Base-by-base conservation (phyloP, 2,888 invertebrate genomes). In the Drosophila acutilabella region DNA sequence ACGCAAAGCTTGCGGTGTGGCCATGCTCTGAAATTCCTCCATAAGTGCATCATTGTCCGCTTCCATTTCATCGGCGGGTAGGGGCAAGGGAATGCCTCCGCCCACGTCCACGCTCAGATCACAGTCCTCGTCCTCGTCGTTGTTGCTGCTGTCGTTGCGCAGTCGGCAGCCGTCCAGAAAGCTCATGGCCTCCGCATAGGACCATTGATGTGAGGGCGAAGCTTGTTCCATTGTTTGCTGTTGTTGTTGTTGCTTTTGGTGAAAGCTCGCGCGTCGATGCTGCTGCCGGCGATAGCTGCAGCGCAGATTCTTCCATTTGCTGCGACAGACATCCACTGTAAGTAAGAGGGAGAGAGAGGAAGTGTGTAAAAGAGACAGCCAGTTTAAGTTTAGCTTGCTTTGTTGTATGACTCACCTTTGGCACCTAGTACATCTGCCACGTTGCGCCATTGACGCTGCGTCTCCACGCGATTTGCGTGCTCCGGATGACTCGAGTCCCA, bases 251-350 rank as follows among this genome's bases (percentile, higher is more conserved):
- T 45, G 64, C 10, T 69, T 72, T 30, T 51, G 67, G 18, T 48
- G 57, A 7, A 40, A 40, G 33, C 52, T 52, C 36, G 36, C 36
- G 11, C 36, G 36, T 13, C 36, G 11, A 36, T 36, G 36, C 13
- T 36, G 36, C 11, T 66, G 56, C 7, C 64, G 62, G 30, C 74
- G 53, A 80, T 81, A 67, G 54, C 79, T 77, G 65, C 89, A 82
- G 18, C 91, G 89, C 45, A 91, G 64, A 69, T 91, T 91, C 59
- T 90, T 91, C 91, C 91, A 91, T 60, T 91, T 90, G 41, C 78
- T 81, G 62, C 91, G 91, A 64, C 90, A 90, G n/a, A 84, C 52
- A n/a, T 90, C 88, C 62, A 87, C 90, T 91, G 78, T 50, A 64
- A 20, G 26, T 3, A 14, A 16, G 30, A 44, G 47, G 14, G 20